A percentile compares a stretch with the other conserved stretches of the same genome.
phyloP scores from a whole-genome alignment of 2,888 invertebrate genomes.

The Acleris emargana region DNA sequence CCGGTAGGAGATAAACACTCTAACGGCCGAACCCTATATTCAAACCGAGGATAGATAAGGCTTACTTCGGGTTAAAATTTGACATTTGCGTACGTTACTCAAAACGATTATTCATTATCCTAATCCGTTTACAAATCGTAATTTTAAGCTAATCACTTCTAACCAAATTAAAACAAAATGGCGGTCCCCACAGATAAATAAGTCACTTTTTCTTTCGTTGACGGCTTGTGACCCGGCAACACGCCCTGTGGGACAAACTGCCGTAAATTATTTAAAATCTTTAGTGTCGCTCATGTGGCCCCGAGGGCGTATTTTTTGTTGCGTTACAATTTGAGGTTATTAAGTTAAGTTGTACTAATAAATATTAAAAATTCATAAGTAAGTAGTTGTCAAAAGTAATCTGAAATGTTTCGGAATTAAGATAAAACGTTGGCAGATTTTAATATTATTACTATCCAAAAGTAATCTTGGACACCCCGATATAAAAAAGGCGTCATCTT shows the following conservation, averaged over 20 bases:
- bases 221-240: conserved; percentile 21
- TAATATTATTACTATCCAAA: too few species aligned
- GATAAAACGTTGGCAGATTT: too few species aligned
- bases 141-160: conserved; percentile 16
- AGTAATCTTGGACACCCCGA: too few species aligned
- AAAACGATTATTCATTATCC: background rate
- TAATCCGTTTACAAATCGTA: conserved; percentile 1
- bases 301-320: conserved; percentile 6
- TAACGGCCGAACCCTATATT: too few species aligned
- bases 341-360: conserved; percentile 1
- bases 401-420: too few species aligned
- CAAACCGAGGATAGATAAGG: too few species aligned
- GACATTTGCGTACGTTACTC: too few species aligned
- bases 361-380: background rate
- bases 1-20: too few species aligned
- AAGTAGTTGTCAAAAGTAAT: too few species aligned
- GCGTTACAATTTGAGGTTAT: conserved; percentile 6
- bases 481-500: too few species aligned
- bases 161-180: conserved; percentile 29
- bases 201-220: conserved; percentile 11
- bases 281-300: conserved; percentile 15
- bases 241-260: conserved; percentile 28
- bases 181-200: conserved; percentile 9
- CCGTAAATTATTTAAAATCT: conserved; percentile 30
- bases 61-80: too few species aligned